A percentile compares a stretch with the other conserved stretches of the same genome.
phyloP scores from a whole-genome alignment of 2,797 vertebrate species.

The Echeneis naucrates region DNA sequence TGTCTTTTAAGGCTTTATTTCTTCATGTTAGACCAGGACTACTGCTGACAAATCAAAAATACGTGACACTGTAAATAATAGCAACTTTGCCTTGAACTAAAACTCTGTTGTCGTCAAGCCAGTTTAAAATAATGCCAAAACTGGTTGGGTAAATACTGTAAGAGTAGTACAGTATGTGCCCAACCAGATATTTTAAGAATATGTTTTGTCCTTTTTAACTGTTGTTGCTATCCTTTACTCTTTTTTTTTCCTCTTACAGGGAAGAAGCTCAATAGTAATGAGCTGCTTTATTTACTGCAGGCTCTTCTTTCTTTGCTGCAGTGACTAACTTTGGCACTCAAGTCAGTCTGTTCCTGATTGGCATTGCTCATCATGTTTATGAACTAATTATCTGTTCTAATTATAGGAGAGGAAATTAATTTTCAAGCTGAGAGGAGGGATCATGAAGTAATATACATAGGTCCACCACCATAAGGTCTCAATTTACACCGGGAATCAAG shows the following conservation, averaged over 20 bases:
- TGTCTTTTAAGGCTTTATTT: not conserved
- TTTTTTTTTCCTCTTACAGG: constrained; percentile 13
- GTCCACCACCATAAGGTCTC: not conserved
- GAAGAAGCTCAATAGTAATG: constrained; percentile 17
- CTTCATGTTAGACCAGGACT: not conserved
- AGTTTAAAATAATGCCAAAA: too few relatives aligned
- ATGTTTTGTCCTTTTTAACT: constrained; percentile 1
- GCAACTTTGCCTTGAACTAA: not conserved
- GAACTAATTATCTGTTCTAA: constrained; percentile 36
- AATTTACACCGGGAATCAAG: constrained; percentile 2
- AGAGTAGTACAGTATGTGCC: too few relatives aligned
- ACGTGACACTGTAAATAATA: not conserved
- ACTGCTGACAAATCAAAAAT: not conserved
- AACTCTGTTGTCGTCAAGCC: too few relatives aligned
- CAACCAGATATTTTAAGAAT: not conserved
- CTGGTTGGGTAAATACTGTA: too few relatives aligned
- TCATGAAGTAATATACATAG: constrained; percentile 5
- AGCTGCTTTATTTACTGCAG: constrained; percentile 27
- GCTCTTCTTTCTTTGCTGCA: not conserved
- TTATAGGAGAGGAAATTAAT: constrained; percentile 18
- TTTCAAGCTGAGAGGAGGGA: constrained; percentile 21
- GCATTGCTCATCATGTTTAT: constrained; percentile 35
- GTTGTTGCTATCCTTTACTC: not conserved
- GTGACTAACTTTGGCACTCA: constrained; percentile 34
- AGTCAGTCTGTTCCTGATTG: constrained; percentile 23